phyloP scores from a whole-genome alignment of 2,797 vertebrate genomes.

The Sphenopsis melanotis region DNA sequence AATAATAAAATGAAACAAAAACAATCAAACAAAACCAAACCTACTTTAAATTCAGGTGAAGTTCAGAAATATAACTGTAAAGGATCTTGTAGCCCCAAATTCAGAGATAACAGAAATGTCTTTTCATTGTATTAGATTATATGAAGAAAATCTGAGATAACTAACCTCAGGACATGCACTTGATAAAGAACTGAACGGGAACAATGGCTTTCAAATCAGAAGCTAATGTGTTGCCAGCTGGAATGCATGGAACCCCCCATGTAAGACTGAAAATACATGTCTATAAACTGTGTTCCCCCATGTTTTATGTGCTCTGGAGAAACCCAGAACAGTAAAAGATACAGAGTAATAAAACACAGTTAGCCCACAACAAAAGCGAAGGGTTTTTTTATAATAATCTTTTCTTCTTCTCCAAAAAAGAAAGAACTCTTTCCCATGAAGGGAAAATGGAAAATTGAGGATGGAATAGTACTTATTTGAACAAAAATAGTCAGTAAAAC shows the following conservation, averaged over 20 bases:
- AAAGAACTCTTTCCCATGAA: neutral
- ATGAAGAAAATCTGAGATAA: neutral
- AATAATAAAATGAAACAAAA: too few species aligned
- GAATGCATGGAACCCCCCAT: neutral
- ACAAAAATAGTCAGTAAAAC: neutral
- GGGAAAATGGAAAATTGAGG: neutral
- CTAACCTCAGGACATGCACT: neutral
- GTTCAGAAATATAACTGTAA: neutral
- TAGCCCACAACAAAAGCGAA: neutral
- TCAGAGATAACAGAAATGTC: neutral
- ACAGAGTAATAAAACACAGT: neutral
- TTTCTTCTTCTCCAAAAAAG: accelerated
- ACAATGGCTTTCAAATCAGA: neutral
- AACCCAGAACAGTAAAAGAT: neutral
- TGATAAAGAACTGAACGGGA: constrained; percentile 25
- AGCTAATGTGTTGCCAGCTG: constrained; percentile 17
- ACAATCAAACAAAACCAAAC: neutral
- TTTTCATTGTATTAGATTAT: neutral
- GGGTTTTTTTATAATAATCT: accelerated
- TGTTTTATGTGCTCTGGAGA: neutral
- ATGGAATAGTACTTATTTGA: neutral
- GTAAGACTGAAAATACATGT: neutral
- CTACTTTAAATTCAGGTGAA: neutral
- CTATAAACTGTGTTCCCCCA: neutral
- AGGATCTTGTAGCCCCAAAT: neutral